Conservation (phyloP, 2,888 invertebrate species). For the Ennomos fuscantarius region DNA sequence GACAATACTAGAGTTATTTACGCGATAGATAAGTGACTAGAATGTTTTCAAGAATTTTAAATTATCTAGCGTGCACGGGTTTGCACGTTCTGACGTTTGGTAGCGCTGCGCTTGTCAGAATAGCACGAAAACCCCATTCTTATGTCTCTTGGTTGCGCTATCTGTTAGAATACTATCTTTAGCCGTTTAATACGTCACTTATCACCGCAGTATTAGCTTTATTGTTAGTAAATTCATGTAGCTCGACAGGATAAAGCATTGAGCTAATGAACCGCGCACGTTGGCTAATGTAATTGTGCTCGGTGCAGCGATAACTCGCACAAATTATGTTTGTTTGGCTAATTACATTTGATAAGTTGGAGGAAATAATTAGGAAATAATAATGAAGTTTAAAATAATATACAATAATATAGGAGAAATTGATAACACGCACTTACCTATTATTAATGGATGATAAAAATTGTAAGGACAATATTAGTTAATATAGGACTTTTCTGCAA, state of each 20-base stretch:
- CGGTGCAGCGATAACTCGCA: constrained; percentile 39
- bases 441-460: no score
- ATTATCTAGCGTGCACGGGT: constrained; percentile 63
- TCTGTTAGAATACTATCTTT: constrained; percentile 46
- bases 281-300: constrained; percentile 38
- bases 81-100: constrained; percentile 46
- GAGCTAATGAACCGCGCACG: constrained; percentile 43
- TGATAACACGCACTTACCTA: no score
- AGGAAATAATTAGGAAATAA: constrained; percentile 23
- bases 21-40: constrained; percentile 69
- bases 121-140: constrained; percentile 49
- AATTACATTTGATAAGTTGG: constrained; percentile 33
- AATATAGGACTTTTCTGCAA: no score
- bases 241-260: constrained; percentile 40
- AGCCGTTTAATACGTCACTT: constrained; percentile 44
- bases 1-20: constrained; percentile 72
- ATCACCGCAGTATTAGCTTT: constrained; percentile 39
- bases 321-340: constrained; percentile 38
- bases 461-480: no score
- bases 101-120: constrained; percentile 40
- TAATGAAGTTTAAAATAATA: constrained; percentile 16
- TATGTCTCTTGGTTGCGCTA: constrained; percentile 33
- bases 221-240: constrained; percentile 42
- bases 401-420: no score
- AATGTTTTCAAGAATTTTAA: constrained; percentile 59